These are phyloP conservation scores for Cloeon dipterum DNA, from an alignment of 2,888 invertebrate species.

Conservation along the genomic window DNA sequence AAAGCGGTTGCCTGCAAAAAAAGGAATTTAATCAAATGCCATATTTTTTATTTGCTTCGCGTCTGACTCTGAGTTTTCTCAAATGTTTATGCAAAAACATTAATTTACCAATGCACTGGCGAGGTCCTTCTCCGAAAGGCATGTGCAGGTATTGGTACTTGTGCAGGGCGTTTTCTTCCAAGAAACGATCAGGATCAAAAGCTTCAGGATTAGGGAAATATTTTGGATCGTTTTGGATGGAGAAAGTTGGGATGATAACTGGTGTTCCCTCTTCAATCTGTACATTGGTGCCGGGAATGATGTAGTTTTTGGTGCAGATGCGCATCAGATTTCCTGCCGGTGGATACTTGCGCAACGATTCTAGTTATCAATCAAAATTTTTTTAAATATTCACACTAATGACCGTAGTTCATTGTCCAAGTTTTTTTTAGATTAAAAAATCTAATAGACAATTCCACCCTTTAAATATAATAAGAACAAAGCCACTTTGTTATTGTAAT, in stretches of 20 bases:
- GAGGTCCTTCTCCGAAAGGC: slow-evolving; percentile 5
- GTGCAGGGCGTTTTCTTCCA: slow-evolving; percentile 8
- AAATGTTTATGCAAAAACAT: no score
- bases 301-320: slow-evolving; percentile 8
- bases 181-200: slow-evolving; percentile 32
- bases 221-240: slow-evolving; percentile 29
- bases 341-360: slow-evolving; percentile 5
- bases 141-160: slow-evolving; percentile 8
- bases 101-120: slow-evolving; percentile 9
- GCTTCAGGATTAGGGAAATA: slow-evolving; percentile 28
- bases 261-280: slow-evolving; percentile 25
- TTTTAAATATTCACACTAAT: no score
- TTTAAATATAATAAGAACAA: no score
- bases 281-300: slow-evolving; percentile 16
- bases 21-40: no score
- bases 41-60: no score
- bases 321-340: slow-evolving; percentile 5
- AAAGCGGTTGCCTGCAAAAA: slow-evolving; percentile 3
- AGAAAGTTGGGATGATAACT: slow-evolving; percentile 28
- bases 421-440: no score
- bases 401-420: no score
- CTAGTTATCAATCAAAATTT: no score
- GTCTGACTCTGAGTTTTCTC: no score
- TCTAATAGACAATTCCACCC: no score
- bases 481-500: background rate